Evolutionary conservation across 2,888 invertebrate species (phyloP).

Genomic region (Lepidocyrtoides sp.): DNA sequence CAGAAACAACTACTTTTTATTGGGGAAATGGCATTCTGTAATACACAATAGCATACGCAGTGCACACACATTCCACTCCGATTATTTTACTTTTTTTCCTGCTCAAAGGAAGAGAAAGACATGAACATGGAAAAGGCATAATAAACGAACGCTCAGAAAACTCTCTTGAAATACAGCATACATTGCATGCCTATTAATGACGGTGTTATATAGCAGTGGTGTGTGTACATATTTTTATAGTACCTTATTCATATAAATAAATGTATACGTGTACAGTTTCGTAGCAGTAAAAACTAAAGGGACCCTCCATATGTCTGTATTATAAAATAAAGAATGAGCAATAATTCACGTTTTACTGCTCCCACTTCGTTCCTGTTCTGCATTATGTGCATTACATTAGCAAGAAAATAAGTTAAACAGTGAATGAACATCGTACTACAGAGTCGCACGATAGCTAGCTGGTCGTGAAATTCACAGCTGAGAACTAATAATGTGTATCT

Average conservation of each 20-base stretch:
- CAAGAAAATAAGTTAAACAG: neutral
- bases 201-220: no score
- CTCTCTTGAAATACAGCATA: neutral
- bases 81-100: constrained; percentile 36
- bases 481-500: constrained; percentile 55
- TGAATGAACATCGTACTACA: no score
- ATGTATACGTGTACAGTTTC: neutral
- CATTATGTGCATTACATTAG: constrained; percentile 79
- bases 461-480: constrained; percentile 72
- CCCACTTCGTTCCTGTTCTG: constrained; percentile 79
- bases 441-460: no score
- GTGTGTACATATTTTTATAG: neutral
- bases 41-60: constrained; percentile 25
- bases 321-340: constrained; percentile 77
- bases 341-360: constrained; percentile 80
- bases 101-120: neutral
- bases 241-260: no score
- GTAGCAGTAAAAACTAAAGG: constrained; percentile 39
- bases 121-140: constrained; percentile 3
- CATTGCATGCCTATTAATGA: neutral
- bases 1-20: constrained; percentile 55
- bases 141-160: neutral
- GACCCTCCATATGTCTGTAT: constrained; percentile 70
- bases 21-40: constrained; percentile 44
- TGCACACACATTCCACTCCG: constrained; percentile 46